Evolutionary conservation across 2,797 vertebrate genomes (phyloP), one percentile per base, ranked within the genome.

Genomic region (Heliangelus exortis): DNA sequence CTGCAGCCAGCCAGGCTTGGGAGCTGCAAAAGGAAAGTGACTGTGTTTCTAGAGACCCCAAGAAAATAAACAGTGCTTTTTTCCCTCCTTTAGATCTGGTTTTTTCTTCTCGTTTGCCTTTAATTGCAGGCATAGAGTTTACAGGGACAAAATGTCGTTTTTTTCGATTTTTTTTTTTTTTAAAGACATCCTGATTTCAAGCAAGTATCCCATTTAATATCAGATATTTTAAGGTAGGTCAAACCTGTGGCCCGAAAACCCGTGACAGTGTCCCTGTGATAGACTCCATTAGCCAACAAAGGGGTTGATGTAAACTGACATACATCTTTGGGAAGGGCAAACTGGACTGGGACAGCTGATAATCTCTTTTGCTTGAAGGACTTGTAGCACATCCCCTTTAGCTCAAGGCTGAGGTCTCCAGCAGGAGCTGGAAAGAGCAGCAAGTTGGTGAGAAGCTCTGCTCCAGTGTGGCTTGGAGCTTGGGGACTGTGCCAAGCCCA

Each of bases 201-300:
- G 89, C 20, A 54, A 18, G 29, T 55, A 39, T 4, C 10, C 25
- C 47, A 50, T 83, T 66, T 34, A 80, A 69, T 81, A 67, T 36
- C 39, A 87, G 72, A 23, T 93, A 17, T 82, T 94, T 85, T 39
- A 63, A 86, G 91, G 75, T 22, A 74, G 73, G 89, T 84, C 89
- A 76, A 74, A 84, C 23, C 65, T 3, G 0, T 57, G 62, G 39
- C 93, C 87, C 1, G 0, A 71, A 94, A 95, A 5, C 47, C 81
- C 81, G 91, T 87, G 87, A 43, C 89, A 67, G 29, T 51, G 45
- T 50, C 61, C 74, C 73, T 93, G 87, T 91, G 67, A 79, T 93
- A 79, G 29, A 93, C 91, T 85, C 88, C 25, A 39, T 75, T 81
- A 79, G 57, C 84, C 90, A 95, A 18, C 63, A 85, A 89, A 95